Conservation (phyloP, 2,797 vertebrate species). For the Hemibagrus guttatus region DNA sequence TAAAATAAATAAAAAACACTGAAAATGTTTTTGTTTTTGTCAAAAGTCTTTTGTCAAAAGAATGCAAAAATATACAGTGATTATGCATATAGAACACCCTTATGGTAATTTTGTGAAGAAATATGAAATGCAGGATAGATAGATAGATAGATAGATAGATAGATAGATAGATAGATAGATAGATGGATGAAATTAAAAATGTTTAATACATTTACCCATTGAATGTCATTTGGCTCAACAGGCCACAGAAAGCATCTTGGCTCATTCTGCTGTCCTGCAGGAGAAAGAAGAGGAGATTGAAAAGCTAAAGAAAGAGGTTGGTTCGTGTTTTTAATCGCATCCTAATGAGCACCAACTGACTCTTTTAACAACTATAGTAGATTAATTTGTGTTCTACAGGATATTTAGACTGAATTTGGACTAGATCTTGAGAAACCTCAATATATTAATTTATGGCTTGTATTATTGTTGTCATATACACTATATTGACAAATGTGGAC, state of each 20-base stretch:
- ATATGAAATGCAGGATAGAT: too few relatives aligned
- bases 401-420: background rate
- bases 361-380: background rate
- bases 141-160: too few relatives aligned
- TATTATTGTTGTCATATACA: background rate
- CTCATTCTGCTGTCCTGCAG: conserved; percentile 72
- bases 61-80: too few relatives aligned
- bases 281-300: conserved; percentile 73
- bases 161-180: too few relatives aligned
- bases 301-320: conserved; percentile 72
- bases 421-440: background rate
- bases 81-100: too few relatives aligned
- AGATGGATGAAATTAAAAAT: too few relatives aligned
- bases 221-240: conserved; percentile 46
- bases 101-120: too few relatives aligned
- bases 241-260: conserved; percentile 76
- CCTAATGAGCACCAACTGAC: background rate
- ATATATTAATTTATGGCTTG: background rate
- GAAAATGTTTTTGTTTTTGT: too few relatives aligned
- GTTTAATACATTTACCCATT: background rate
- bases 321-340: background rate
- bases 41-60: too few relatives aligned
- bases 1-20: too few relatives aligned
- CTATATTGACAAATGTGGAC: too few relatives aligned
- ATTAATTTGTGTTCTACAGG: background rate